Base-by-base conservation (phyloP, 2,797 vertebrate genomes). In the Octomys mimax region DNA sequence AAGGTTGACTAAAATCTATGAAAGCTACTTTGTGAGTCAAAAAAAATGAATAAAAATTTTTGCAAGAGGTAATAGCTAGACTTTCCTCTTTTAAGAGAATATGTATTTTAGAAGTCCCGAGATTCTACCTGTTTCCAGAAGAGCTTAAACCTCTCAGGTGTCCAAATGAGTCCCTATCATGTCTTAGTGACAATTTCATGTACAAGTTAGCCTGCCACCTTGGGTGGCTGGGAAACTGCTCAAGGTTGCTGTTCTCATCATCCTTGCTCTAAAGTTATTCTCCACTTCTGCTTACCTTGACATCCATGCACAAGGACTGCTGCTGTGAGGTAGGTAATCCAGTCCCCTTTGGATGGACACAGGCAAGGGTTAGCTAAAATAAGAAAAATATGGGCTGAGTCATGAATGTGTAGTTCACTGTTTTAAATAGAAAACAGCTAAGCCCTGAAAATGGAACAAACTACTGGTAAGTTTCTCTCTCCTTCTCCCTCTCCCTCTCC, bases 131-230 rank as follows among this genome's bases (percentile, higher is more conserved):
- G 1, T 68, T 36, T 31, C 1, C 66, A 66, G 22, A 22, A 89
- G 3, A 64, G 5, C 26, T 9, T 21, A 59, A 81, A 66, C 0
- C 8, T 11, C 59, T 42, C 16, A 0, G 4, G 1, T 39, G 18
- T 24, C 13, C 24, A 33, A n/a, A 62, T 14, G 11, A 19, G 19
- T 39, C 28, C 39, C 24, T 16, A 1, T 2, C 28, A 39, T 42
- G 2, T 4, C 7, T 22, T 5, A 16, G 49, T 22, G 26, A 16
- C 16, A 9, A 5, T 6, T 52, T 31, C 31, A 21, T 24, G 75
- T 59, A 26, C 42, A 62, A 10, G 13, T 75, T 24, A 57, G 46
- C 42, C 42, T 64, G 1, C 0, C 14, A 4, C 2, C 0, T 0
- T 24, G 31, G 10, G 21, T n/a, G 26, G 9, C 57, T 16, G 4